Evolutionary conservation across 2,113 vertebrate species (phyloP), one percentile per base, ranked within the genome.

Genomic region (Miniopterus natalensis): DNA sequence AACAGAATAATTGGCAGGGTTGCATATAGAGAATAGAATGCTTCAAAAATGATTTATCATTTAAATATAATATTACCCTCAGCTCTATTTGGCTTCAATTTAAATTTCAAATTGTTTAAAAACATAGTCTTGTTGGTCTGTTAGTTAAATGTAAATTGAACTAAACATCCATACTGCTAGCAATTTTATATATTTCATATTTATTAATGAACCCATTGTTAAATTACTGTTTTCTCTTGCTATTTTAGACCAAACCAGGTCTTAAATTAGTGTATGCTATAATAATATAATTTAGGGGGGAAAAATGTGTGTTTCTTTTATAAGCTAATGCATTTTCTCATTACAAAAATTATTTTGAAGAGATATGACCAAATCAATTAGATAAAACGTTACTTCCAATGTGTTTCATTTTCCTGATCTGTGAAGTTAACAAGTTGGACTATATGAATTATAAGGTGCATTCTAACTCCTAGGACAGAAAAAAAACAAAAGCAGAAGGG

Each of bases 71-170:
- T 79, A 20, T 68, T 25, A 49, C 6, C 88, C 8, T 77, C 7
- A 59, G 3, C 25, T 68, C 21, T 84, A 25, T 74, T 91, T 90
- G 31, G 87, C 23, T 59, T 93, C 49, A 29, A 31, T 61, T 92
- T 92, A 57, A 68, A 47, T 92, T 92, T 11, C 47, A 94, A 66
- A 71, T 66, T 31, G 0, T 92, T 92, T 81, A 88, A 73, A 10
- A 71, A 27, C 25, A 51, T 68, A 61, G 8, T 74, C 31, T 73
- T 80, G 0, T 84, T 88, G 27, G 15, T 84, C 8, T 79, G 2
- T 75, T 92, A 77, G 36, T 78, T 79, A 89, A 93, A 71, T 73
- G 42, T 36, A 65, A 61, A 66, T 92, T 61, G 25, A 92, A 93
- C 53, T 21, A n/a, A 75, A 55, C 18, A 93, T 73, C 1, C 14